Percentiles rank a stretch among this genome's conserved stretches.
Conservation (phyloP, 2,888 invertebrate species). For the Notodonta ziczac region DNA sequence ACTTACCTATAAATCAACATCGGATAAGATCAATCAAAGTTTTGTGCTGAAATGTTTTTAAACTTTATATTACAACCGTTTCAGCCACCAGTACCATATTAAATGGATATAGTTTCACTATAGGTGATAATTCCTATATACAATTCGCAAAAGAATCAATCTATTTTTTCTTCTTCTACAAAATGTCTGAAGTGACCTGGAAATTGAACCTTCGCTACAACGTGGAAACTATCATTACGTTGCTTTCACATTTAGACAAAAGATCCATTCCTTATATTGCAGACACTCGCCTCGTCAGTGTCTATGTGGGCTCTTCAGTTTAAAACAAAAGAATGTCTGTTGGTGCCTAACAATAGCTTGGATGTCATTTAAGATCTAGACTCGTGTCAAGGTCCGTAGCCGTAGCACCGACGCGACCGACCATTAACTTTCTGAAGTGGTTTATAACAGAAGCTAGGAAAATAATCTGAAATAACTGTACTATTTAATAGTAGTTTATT, state of each 20-base stretch:
- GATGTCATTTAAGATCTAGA: constrained; percentile 44
- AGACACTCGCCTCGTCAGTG: constrained; percentile 26
- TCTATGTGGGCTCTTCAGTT: constrained; percentile 33
- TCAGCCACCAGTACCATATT: too few relatives aligned
- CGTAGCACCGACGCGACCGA: constrained; percentile 22
- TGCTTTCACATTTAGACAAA: constrained; percentile 25
- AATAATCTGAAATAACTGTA: too few relatives aligned
- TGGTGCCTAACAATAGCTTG: constrained; percentile 44
- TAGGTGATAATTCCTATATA: too few relatives aligned
- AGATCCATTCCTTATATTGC: constrained; percentile 32
- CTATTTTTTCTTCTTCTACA: neutral
- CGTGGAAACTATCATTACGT: constrained; percentile 12
- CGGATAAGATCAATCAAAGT: too few relatives aligned
- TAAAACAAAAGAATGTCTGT: constrained; percentile 51
- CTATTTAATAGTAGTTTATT: too few relatives aligned
- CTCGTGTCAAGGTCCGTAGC: constrained; percentile 45
- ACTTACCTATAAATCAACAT: too few relatives aligned
- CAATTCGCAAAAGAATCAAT: too few relatives aligned
- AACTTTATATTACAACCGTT: too few relatives aligned
- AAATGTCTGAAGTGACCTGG: neutral
- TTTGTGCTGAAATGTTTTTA: too few relatives aligned
- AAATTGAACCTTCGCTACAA: too few relatives aligned
- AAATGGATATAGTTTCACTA: too few relatives aligned
- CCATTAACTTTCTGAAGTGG: constrained; percentile 34
- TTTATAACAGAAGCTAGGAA: neutral